Base-by-base conservation (phyloP, 2,888 invertebrate genomes). In the Pilophorus perplexus region DNA sequence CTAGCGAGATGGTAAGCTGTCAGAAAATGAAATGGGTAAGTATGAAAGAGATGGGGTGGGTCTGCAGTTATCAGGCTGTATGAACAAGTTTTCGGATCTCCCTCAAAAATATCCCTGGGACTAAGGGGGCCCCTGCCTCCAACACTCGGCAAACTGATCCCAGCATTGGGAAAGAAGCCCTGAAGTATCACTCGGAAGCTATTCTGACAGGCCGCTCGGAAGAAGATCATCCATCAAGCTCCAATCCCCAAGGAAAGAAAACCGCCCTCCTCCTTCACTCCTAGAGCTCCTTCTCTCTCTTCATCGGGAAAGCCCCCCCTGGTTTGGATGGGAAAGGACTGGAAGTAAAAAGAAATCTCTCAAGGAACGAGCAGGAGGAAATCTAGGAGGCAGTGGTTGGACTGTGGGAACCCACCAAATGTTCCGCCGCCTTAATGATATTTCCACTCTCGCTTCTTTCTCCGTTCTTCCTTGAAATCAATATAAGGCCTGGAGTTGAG, bases 151-250 rank as follows among this genome's bases (percentile, higher is more conserved):
- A 44, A 59, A 59, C 59, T 59, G 59, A 59, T 59, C 42, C 59
- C 22, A n/a, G n/a, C n/a, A 18, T 22, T 22, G 12, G 20, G 12
- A 23, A 16, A 40, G 59, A 23, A 59, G 59, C 42, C 42, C 44
- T 44, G 62, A 62, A 62, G 62, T 62, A 62, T 62, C 62, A 46
- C 62, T 27, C 16, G 27, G 50, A 62, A 62, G 62, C 62, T 62
- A 62, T 50, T 62, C 62, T 62, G 62, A 62, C 62, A 62, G 62
- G 25, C 48, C 10, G 62, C 62, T 37, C 20, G 33, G 37, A 42
- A 38, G 59, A 40, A 42, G 59, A 59, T 62, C 62, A 62, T 62
- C 62, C 62, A 62, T 62, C 62, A 62, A 62, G 48, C 62, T 62
- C 62, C 62, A 62, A 62, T 48, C 50, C 62, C 62, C 62, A 59